Conservation (phyloP, 2,888 invertebrate species). For the Shargacucullia verbasci region DNA sequence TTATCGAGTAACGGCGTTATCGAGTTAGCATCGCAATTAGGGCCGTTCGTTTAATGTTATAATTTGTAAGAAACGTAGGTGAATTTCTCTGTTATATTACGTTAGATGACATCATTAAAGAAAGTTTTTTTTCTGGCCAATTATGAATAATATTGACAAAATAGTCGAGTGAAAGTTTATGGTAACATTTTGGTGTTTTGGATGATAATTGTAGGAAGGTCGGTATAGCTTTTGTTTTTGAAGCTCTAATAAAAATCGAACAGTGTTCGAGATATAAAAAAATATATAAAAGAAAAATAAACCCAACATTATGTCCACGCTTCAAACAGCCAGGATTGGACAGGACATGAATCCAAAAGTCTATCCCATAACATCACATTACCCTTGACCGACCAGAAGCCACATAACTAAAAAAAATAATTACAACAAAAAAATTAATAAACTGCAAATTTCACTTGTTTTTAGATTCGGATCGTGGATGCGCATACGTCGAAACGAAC, state of each 20-base stretch:
- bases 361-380: no score
- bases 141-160: constrained; percentile 55
- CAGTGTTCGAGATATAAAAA: no score
- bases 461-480: constrained; percentile 50
- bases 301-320: not conserved
- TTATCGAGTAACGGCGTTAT: constrained; percentile 9
- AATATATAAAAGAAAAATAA: not conserved
- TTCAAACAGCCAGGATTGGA: not conserved
- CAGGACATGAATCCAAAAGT: not conserved
- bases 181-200: not conserved
- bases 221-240: no score
- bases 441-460: constrained; percentile 54
- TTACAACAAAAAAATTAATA: constrained; percentile 21
- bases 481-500: constrained; percentile 44
- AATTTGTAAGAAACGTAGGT: constrained; percentile 1
- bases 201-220: not conserved
- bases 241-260: no score
- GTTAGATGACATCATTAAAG: constrained; percentile 40
- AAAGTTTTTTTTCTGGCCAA: constrained; percentile 45
- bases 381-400: constrained; percentile 2
- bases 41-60: constrained; percentile 12
- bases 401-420: not conserved
- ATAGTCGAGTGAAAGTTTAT: constrained; percentile 36
- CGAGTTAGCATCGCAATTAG: constrained; percentile 15
- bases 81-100: constrained; percentile 43